Evolutionary conservation across 37 sponge, comb jelly and placozoan genomes (phyloP), one percentile per base, ranked within the genome.

Genomic region (Chondrosia reniformis): DNA sequence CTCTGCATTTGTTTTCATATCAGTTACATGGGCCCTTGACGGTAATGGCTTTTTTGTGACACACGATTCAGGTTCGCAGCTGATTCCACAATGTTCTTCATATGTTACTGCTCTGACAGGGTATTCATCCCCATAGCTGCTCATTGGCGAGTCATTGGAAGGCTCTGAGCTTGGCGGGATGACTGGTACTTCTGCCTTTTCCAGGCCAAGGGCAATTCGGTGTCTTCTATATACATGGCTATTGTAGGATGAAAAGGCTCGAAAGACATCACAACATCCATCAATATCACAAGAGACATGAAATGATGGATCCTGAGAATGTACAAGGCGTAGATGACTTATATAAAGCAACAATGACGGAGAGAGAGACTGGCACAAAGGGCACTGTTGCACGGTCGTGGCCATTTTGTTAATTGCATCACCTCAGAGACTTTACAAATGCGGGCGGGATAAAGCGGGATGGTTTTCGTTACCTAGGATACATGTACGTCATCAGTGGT

Each of bases 261-360:
- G 45, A 40, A 61, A 82, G 19, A 39, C 61, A 22, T 57, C 63
- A 33, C 49, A 30, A 37, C 84, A 83, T 3, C 52, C 58, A 17
- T 76, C 56, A 6, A 83, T 36, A 6, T 75, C 76, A 64, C 84
- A 83, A 21, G 40, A 5, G 27, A 83, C 54, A 15, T 28, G 36
- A 37, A 83, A 83, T 7, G n/a, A 13, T 13, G 66, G 71, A 40
- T 83, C 77, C 24, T 45, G 76, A 10, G 69, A 31, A 43, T 83
- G 84, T 24, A 83, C 78, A 4, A 64, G 5, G 33, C 84, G 84
- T 33, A 83, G 77, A 45, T 83, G 84, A 38, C 67, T 66, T 30
- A 83, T 8, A 5, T 77, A 30, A 4, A 55, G 24, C 42, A 13
- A 10, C 4, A 77, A 38, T 19, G 78, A 43, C 19, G 78, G 78